A percentile compares a stretch with the other conserved stretches of the same genome.
Conservation (phyloP, 2,113 vertebrate genomes). For the Plestiodon gilberti region DNA sequence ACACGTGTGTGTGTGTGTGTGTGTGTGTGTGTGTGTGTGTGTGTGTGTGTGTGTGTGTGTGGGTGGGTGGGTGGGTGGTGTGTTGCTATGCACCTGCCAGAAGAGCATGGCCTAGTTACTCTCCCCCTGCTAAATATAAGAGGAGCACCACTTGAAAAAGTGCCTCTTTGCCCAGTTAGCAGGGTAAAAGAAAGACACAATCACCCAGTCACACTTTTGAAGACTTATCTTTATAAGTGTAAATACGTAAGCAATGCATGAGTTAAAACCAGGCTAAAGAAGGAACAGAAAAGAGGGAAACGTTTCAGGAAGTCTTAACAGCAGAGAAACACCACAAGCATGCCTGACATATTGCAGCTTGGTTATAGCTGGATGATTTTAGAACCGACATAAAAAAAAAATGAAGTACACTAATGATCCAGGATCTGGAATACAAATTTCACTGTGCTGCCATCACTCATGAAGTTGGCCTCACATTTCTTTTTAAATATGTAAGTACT, state of each 20-base stretch:
- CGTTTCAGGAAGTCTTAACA: background rate
- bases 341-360: background rate
- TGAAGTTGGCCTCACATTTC: conserved; percentile 55
- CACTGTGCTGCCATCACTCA: conserved; percentile 49
- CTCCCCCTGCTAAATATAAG: no score
- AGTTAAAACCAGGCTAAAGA: background rate
- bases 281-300: background rate
- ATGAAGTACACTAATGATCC: conserved; percentile 21
- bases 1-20: no score
- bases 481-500: conserved; percentile 18
- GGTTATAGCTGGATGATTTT: background rate
- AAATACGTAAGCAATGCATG: rapidly evolving
- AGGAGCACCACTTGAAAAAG: no score
- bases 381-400: conserved; percentile 40
- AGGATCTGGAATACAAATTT: conserved; percentile 60
- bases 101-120: no score
- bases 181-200: no score
- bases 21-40: no score
- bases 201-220: no score
- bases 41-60: no score
- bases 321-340: background rate
- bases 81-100: no score
- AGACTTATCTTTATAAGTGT: no score
- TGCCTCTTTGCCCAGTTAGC: no score
- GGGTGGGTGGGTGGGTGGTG: no score